Conservation (phyloP, 2,888 invertebrate genomes). For the Calameuta idolon region DNA sequence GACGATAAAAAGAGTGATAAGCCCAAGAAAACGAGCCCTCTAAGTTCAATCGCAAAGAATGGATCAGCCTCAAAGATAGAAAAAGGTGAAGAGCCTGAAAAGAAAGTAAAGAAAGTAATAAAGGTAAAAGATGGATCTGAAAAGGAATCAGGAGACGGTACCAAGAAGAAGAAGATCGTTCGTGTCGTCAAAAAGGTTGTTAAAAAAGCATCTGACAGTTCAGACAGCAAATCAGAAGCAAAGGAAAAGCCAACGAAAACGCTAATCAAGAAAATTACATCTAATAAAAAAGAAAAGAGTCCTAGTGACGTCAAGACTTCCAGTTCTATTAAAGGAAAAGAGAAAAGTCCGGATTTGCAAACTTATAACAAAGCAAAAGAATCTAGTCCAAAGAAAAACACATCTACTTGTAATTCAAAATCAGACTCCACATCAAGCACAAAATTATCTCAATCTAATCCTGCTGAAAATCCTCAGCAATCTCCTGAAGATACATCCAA, state of each 20-base stretch:
- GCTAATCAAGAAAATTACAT: conserved; percentile 32
- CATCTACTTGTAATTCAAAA: not conserved
- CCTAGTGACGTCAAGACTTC: not conserved
- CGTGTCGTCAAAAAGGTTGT: conserved; percentile 55
- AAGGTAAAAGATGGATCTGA: conserved; percentile 41
- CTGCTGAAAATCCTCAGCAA: not conserved
- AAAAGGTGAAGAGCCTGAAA: conserved; percentile 41
- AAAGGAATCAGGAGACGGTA: conserved; percentile 42
- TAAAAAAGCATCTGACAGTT: conserved; percentile 52
- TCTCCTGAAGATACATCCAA: not conserved
- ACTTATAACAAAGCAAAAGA: not conserved
- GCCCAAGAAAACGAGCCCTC: conserved; percentile 40
- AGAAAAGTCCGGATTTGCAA: conserved; percentile 30
- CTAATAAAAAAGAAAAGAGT: conserved; percentile 29
- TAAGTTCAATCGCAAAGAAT: conserved; percentile 37
- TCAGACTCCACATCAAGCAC: conserved; percentile 3
- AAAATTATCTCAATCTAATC: conserved; percentile 17
- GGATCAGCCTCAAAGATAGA: conserved; percentile 35
- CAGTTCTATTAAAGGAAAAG: conserved; percentile 3
- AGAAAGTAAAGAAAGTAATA: conserved; percentile 39
- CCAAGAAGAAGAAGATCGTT: conserved; percentile 53
- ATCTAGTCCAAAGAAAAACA: conserved; percentile 1
- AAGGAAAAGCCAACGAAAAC: conserved; percentile 40
- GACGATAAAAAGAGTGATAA: conserved; percentile 44
- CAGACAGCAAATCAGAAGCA: conserved; percentile 47